Base-by-base conservation (phyloP, 2,113 vertebrate genomes). In the Oncorhynchus gorbuscha region DNA sequence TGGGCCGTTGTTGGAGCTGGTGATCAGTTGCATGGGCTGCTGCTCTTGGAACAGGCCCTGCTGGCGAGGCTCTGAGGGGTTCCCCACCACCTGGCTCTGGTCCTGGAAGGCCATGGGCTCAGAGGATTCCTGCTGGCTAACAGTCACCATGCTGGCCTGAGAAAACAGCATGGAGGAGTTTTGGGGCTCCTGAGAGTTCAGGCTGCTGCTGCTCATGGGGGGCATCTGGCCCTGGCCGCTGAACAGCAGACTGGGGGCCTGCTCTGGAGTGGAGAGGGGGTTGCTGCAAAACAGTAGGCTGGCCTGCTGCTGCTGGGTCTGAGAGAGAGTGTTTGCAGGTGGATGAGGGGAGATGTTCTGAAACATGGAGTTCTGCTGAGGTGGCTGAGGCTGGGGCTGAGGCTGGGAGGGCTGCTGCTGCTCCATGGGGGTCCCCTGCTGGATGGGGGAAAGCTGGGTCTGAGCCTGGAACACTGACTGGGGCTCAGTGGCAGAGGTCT, bases 101-200 rank as follows among this genome's bases (percentile, higher is more conserved):
- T 90, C 94, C 88, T 96, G 95, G 89, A 96, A 95, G 39, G 96
- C 94, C 96, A 99, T 98, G 75, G 96, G 95, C 87, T 97, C 96
- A 26, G 93, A 89, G 32, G 94, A 93, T 30, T 95, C 95, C 88
- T 96, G 96, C 79, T 90, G 93, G 86, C 91, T 94, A 80, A 96
- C 94, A 0, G 93, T 73, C 6, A 95, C 91, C 91, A 97, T 92
- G 80, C 87, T 94, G 77, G 91, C 89, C 87, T 96, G 96, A 0
- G 97, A 93, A 79, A 97, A 97, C 81, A 97, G 96, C 75, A 97
- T 86, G 32, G 96, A 88, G 55, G 95, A 91, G 85, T 92, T 96
- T 74, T 95, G 96, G 4, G 95, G 93, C 74, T 98, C 96, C 81
- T 96, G 90, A 83, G 89, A 83, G 76, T 88, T 82, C 2, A 93